Conservation (phyloP, 2,888 invertebrate species). For the Leucozona laternaria region DNA sequence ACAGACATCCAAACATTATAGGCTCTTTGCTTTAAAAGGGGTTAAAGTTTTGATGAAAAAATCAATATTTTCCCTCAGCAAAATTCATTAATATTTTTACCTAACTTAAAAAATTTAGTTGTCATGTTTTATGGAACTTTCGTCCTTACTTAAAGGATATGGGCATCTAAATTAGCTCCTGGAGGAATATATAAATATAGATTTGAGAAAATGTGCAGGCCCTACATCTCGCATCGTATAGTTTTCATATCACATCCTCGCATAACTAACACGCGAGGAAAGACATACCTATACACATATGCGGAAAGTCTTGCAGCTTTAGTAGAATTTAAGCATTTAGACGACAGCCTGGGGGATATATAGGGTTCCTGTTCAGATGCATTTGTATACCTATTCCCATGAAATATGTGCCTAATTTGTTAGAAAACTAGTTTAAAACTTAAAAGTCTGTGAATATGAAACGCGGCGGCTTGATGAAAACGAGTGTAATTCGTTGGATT, state of each 20-base stretch:
- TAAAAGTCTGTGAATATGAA: slow-evolving; percentile 7
- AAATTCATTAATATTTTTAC: background rate
- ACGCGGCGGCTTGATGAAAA: background rate
- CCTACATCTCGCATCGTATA: background rate
- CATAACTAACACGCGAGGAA: background rate
- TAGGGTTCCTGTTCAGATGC: background rate
- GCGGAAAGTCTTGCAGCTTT: background rate
- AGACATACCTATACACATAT: background rate
- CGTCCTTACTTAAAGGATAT: background rate
- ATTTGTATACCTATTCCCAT: slow-evolving; percentile 24
- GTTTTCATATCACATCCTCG: slow-evolving; percentile 8
- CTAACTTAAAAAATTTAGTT: background rate
- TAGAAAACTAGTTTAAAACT: slow-evolving; percentile 39
- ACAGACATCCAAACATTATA: too few relatives aligned
- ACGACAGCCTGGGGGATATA: background rate
- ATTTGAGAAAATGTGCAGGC: background rate
- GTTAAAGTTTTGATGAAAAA: too few relatives aligned
- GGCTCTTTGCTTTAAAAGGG: too few relatives aligned
- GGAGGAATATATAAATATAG: background rate
- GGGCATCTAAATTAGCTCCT: background rate
- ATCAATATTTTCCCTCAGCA: background rate
- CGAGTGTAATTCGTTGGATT: background rate
- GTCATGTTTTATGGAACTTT: background rate
- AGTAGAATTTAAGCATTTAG: slow-evolving; percentile 12
- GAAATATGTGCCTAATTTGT: slow-evolving; percentile 40